phyloP scores from a whole-genome alignment of 2,888 invertebrate genomes.

The Drosophila recens region DNA sequence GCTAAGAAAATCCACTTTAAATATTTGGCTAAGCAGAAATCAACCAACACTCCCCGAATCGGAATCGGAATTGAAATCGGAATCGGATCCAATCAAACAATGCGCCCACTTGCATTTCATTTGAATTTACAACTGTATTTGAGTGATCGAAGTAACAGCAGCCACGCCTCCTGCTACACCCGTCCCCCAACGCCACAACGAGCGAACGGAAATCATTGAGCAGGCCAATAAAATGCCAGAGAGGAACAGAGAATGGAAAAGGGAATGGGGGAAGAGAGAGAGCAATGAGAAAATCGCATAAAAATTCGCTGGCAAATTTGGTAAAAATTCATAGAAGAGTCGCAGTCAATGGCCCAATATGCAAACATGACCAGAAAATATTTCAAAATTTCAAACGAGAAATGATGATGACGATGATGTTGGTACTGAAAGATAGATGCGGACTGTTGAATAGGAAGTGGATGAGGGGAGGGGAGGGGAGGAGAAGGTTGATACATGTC shows the following conservation, averaged over 20 bases:
- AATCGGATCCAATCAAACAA: constrained; percentile 51
- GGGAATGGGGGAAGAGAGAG: not conserved
- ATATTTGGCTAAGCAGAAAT: constrained; percentile 73
- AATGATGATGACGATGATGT: constrained; percentile 22
- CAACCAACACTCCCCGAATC: constrained; percentile 1
- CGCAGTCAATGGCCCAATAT: constrained; percentile 71
- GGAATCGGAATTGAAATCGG: not conserved
- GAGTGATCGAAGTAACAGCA: constrained; percentile 68
- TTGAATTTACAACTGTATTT: constrained; percentile 80
- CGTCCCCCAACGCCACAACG: constrained; percentile 1
- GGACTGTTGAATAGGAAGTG: constrained; percentile 12
- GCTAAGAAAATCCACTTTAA: constrained; percentile 64
- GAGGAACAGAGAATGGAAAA: constrained; percentile 5
- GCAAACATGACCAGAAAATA: constrained; percentile 71
- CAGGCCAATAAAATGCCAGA: constrained; percentile 69
- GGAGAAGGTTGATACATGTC: constrained; percentile 18
- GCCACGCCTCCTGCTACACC: constrained; percentile 33
- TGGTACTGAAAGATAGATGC: constrained; percentile 20
- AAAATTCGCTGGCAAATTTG: constrained; percentile 67
- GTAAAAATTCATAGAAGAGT: constrained; percentile 61
- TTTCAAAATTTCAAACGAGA: constrained; percentile 71
- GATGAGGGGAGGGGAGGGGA: not conserved
- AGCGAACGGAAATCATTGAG: constrained; percentile 49
- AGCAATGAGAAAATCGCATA: constrained; percentile 69
- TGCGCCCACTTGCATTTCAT: constrained; percentile 77